Percentiles rank a stretch among this genome's conserved stretches.
phyloP scores from a whole-genome alignment of 2,888 invertebrate genomes.

The Hypomecis punctinalis region DNA sequence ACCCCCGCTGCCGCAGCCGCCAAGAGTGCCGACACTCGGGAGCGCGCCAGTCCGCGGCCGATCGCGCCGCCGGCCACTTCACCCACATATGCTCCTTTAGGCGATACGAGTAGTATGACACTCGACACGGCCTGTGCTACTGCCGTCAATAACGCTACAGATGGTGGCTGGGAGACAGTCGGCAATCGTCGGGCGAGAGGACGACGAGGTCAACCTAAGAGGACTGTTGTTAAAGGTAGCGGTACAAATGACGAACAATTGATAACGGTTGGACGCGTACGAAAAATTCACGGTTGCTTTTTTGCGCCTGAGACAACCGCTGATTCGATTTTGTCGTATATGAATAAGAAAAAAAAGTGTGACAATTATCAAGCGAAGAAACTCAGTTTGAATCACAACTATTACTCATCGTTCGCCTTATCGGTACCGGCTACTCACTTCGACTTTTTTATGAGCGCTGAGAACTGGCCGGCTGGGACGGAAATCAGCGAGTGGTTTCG shows the following conservation, averaged over 20 bases:
- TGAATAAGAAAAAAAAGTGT: neutral
- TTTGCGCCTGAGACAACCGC: neutral
- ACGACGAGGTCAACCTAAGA: neutral
- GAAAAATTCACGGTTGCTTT: conserved; percentile 3
- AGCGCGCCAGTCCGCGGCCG: no score
- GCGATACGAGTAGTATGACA: no score
- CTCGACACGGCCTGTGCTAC: no score
- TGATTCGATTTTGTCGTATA: neutral
- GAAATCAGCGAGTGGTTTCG: no score
- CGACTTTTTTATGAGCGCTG: conserved; percentile 19
- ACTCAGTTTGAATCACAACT: neutral
- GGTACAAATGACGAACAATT: neutral
- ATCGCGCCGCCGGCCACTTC: no score
- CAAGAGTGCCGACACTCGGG: no score
- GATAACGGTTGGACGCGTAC: neutral
- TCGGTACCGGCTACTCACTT: conserved; percentile 23
- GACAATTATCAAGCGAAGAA: neutral
- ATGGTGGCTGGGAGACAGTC: conserved; percentile 44
- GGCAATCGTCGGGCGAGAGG: conserved; percentile 34
- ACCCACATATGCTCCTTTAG: no score
- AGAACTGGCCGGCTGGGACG: neutral
- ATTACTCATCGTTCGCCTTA: neutral
- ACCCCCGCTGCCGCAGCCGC: no score
- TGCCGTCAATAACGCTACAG: no score
- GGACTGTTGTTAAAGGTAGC: neutral